phyloP scores from a whole-genome alignment of 23 tunicate species.

The Trididemnum nubilum region DNA sequence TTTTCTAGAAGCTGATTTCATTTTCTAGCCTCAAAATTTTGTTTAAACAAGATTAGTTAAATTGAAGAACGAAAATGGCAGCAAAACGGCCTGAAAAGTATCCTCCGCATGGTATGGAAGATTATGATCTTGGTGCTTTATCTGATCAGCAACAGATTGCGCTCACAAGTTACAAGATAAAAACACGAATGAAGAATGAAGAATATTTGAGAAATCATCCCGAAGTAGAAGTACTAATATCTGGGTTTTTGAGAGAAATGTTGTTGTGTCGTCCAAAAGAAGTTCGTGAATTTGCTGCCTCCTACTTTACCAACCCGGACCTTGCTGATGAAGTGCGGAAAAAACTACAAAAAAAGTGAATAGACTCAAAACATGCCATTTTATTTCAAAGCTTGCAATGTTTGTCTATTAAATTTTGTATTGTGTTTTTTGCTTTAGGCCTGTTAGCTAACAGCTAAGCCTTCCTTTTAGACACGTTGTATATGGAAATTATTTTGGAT shows the following conservation, averaged over 20 bases:
- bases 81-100: conserved; percentile 47
- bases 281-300: conserved; percentile 81
- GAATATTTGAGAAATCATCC: conserved; percentile 77
- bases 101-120: conserved; percentile 86
- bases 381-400: no score
- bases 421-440: no score
- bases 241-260: conserved; percentile 73
- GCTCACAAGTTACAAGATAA: conserved; percentile 68
- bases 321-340: no score
- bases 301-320: conserved; percentile 77
- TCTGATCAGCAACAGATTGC: conserved; percentile 76
- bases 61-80: conserved; percentile 13
- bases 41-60: no score
- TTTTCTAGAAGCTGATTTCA: no score
- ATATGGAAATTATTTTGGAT: no score
- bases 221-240: conserved; percentile 63
- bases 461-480: no score
- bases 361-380: no score
- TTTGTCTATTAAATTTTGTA: no score
- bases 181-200: conserved; percentile 73
- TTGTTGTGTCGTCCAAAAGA: conserved; percentile 67
- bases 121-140: conserved; percentile 70
- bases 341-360: no score
- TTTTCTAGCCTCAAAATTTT: no score
- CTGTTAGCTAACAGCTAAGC: no score